Base-by-base conservation (phyloP, 2,888 invertebrate genomes). In the Alsophila aescularia region DNA sequence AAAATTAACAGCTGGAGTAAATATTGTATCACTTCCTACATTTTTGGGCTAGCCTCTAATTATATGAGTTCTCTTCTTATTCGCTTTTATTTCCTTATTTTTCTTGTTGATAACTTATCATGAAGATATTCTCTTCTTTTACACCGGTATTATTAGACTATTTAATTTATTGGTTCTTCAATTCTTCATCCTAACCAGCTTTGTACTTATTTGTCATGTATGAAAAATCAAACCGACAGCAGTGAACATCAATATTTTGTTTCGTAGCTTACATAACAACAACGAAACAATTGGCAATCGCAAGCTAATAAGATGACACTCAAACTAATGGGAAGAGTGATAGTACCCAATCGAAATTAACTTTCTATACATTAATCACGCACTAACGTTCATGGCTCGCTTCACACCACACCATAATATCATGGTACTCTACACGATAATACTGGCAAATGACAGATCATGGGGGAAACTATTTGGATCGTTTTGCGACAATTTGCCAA, bases 281-380 rank as follows among this genome's bases (percentile, higher is more conserved):
- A 35, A 52, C 24, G 31, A 50, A 50, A 55, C 50, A 45, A 56
- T 51, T 36, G 45, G 9, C 45, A 45, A 18, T 47, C 36, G 60
- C 55, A 60, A 47, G n/a, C 58, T 69, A 70, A 74, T 73, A 60
- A 69, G 63, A 47, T 58, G 62, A 63, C 63, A 66, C 69, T 75
- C 62, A 69, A 67, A 62, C 61, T 60, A 66, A 73, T 69, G 67
- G 60, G 67, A 55, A 52, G 60, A 69, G 62, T 62, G 72, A 73
- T 73, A 77, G 69, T 64, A 69, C 67, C 79, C 79, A 50, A 79
- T 72, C 71, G 70, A 73, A 73, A 76, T 70, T 69, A 73, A 81
- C 89, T 90, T 90, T 90, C 89, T 85, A 87, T 69, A 67, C 82
- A 87, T 89, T 85, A 80, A 87, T 89, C 87, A 86, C 67, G 77